Base-by-base conservation (phyloP, 2,113 vertebrate genomes). In the Ctenomys sociabilis region DNA sequence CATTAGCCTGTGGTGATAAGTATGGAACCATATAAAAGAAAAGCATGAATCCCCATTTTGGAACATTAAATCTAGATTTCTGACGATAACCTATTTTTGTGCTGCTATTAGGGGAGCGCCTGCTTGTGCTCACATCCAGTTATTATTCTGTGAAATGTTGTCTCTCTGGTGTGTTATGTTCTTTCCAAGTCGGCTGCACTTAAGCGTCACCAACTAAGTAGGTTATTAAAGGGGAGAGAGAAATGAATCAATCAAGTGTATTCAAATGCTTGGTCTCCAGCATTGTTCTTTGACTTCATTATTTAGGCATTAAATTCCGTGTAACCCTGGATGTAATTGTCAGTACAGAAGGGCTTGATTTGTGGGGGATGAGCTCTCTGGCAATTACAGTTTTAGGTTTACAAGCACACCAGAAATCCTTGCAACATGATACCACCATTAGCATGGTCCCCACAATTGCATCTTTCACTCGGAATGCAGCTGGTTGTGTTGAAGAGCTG, bases 141-240 rank as follows among this genome's bases (percentile, higher is more conserved):
- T 96, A 98, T 97, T 97, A 97, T 97, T 97, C 93, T 97, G 93
- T 92, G 86, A 95, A 97, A 96, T 97, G 94, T 96, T 97, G 97
- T 97, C 97, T 98, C 97, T 97, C 94, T 96, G 91, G 95, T 80
- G 78, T 92, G 94, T 97, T 97, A 95, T 97, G 94, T 97, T 97
- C 96, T 96, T 97, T 98, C 85, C 49, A 95, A 96, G 96, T 95
- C 96, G 85, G 96, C 92, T 92, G 95, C 96, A 95, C 95, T 97
- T 97, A 95, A 96, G 90, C 28, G 0, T 95, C 95, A 95, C 96
- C 37, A 45, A 92, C 95, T 97, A 97, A 97, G 92, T 97, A 95
- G 95, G 94, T 94, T 97, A 96, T 98, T 97, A 97, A 96, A 97
- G 85, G 59, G 94, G 78, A 96, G 91, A 4, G 7, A 97, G 96